A percentile compares a stretch with the other conserved stretches of the same genome.
phyloP scores from a whole-genome alignment of 2,797 vertebrate genomes.

The Schizopygopsis malacanthus region DNA sequence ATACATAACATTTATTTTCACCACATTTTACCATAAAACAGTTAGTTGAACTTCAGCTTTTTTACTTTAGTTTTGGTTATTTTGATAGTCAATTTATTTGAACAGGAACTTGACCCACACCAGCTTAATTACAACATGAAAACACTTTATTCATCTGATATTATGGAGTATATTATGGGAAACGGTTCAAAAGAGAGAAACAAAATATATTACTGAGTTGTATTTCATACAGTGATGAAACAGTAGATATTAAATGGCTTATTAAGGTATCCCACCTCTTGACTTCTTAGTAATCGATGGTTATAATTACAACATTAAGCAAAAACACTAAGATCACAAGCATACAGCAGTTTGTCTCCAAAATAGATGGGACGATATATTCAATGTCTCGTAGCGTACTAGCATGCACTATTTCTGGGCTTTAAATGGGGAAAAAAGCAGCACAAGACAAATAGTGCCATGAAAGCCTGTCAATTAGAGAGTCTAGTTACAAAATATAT shows the following conservation, averaged over 20 bases:
- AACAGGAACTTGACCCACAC: conserved; percentile 21
- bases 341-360: conserved; percentile 72
- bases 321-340: conserved; percentile 76
- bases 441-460: conserved; percentile 72
- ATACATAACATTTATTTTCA: background rate
- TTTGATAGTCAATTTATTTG: background rate
- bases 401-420: conserved; percentile 78
- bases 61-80: background rate
- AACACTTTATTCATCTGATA: conserved; percentile 78
- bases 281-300: conserved; percentile 58
- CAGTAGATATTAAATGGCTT: conserved; percentile 68
- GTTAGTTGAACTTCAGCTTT: background rate
- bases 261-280: conserved; percentile 59
- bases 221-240: conserved; percentile 63
- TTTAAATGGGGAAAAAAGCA: conserved; percentile 67
- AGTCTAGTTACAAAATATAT: conserved; percentile 71
- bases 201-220: conserved; percentile 66
- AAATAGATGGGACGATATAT: conserved; percentile 67
- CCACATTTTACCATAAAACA: background rate
- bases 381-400: conserved; percentile 74
- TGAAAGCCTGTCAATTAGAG: conserved; percentile 68
- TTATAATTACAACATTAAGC: conserved; percentile 70
- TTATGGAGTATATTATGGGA: conserved; percentile 68
- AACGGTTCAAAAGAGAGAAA: conserved; percentile 71
- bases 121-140: conserved; percentile 74